phyloP scores from a whole-genome alignment of 2,113 vertebrate genomes.

The Melanerpes formicivorus region DNA sequence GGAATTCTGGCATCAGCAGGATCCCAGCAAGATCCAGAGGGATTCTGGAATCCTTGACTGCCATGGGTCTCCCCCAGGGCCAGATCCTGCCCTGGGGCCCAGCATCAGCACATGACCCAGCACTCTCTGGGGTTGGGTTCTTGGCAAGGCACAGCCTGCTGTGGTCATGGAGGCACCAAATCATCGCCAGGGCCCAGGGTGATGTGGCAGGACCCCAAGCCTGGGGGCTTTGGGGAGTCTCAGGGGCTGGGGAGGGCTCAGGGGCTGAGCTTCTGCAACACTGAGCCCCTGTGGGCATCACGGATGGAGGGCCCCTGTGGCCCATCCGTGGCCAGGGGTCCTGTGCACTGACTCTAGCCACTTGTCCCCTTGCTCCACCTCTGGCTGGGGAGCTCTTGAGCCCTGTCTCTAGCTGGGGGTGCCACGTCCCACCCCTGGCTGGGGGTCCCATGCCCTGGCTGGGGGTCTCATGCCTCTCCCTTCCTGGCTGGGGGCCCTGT shows the following conservation, averaged over 20 bases:
- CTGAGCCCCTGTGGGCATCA: neutral
- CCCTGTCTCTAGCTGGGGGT: neutral
- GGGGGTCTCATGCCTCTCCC: neutral
- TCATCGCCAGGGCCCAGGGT: no score
- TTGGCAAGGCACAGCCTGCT: neutral
- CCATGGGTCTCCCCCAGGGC: neutral
- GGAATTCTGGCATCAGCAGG: neutral
- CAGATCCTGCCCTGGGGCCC: neutral
- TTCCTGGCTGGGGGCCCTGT: neutral
- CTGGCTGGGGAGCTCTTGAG: no score
- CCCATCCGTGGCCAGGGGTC: no score
- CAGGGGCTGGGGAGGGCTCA: neutral
- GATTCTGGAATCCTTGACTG: neutral
- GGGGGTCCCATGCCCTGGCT: neutral
- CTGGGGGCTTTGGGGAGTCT: neutral
- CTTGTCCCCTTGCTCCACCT: no score
- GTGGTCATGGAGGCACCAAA: neutral
- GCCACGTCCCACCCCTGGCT: neutral
- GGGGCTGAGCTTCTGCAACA: neutral
- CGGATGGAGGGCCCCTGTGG: neutral
- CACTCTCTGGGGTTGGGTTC: neutral
- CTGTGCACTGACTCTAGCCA: no score
- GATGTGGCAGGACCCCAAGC: no score
- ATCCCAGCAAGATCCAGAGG: rapidly evolving
- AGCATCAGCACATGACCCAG: neutral